These are phyloP conservation scores for Clostera curtula DNA, from an alignment of 2,888 invertebrate species.

Conservation along the genomic window DNA sequence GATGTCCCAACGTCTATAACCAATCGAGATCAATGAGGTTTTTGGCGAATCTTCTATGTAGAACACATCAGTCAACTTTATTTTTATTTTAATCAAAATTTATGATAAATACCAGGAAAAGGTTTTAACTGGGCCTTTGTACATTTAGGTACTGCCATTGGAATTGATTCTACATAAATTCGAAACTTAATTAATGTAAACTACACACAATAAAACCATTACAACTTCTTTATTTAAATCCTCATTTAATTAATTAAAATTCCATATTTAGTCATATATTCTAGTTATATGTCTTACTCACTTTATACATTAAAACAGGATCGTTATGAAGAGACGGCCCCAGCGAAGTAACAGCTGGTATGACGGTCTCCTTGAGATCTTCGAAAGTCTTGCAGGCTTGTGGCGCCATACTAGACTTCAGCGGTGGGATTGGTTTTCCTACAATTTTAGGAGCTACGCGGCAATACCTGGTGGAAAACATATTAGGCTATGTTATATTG, in stretches of 20 bases:
- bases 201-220: no score
- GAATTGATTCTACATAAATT: no score
- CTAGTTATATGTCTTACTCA: slow-evolving; percentile 24
- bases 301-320: slow-evolving; percentile 92
- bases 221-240: no score
- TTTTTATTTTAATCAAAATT: no score
- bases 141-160: no score
- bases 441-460: slow-evolving; percentile 82
- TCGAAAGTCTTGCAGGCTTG: slow-evolving; percentile 79
- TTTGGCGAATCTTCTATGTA: no score
- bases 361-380: slow-evolving; percentile 82
- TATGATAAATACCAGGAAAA: no score
- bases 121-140: no score
- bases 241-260: background rate
- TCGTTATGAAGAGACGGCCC: slow-evolving; percentile 93
- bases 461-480: slow-evolving; percentile 76
- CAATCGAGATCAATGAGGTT: no score
- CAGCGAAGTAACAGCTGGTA: slow-evolving; percentile 89
- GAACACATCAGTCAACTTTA: no score
- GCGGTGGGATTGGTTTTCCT: slow-evolving; percentile 68
- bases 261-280: background rate
- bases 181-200: no score
- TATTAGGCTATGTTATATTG: slow-evolving; percentile 1
- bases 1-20: no score
- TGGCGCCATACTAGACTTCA: slow-evolving; percentile 77